A percentile compares a stretch with the other conserved stretches of the same genome.
phyloP scores from a whole-genome alignment of 1,140 invertebrate species.

The Cherax quadricarinatus region DNA sequence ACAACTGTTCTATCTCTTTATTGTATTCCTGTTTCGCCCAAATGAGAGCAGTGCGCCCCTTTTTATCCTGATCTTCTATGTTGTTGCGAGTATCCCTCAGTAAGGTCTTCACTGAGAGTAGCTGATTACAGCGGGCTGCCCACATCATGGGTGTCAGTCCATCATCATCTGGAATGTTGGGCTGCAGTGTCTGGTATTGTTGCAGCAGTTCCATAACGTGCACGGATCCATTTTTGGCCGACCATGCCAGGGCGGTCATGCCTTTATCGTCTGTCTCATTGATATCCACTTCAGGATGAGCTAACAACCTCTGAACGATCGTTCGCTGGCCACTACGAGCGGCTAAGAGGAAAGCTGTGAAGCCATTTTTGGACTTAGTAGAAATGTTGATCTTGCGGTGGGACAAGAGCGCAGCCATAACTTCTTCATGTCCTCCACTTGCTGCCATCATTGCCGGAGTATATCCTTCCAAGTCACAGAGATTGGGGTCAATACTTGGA shows the following conservation, averaged over 20 bases:
- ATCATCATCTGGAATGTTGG: conserved; percentile 57
- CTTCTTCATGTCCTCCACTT: conserved; percentile 66
- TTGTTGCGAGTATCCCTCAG: conserved; percentile 66
- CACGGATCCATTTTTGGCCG: conserved; percentile 55
- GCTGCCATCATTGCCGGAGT: conserved; percentile 69
- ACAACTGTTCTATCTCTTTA: conserved; percentile 61
- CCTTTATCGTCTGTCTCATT: conserved; percentile 67
- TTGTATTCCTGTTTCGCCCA: conserved; percentile 56
- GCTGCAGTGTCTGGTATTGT: conserved; percentile 66
- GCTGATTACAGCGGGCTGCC: conserved; percentile 68
- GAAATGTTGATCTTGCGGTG: conserved; percentile 27
- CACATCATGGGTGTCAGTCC: conserved; percentile 73
- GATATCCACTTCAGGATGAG: conserved; percentile 69
- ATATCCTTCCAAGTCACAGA: conserved; percentile 50
- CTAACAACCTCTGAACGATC: conserved; percentile 56
- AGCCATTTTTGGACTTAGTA: conserved; percentile 43
- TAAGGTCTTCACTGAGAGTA: conserved; percentile 67
- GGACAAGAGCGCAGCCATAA: conserved; percentile 52
- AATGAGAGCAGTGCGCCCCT: conserved; percentile 60
- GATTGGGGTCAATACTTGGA: conserved; percentile 49
- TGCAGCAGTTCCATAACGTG: conserved; percentile 70
- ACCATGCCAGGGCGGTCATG: conserved; percentile 69
- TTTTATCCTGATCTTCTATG: conserved; percentile 48
- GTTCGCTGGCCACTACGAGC: conserved; percentile 65
- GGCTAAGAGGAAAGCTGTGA: conserved; percentile 67